These are phyloP conservation scores for Aphrophora alni DNA, from an alignment of 2,888 invertebrate species.

Conservation along the genomic window DNA sequence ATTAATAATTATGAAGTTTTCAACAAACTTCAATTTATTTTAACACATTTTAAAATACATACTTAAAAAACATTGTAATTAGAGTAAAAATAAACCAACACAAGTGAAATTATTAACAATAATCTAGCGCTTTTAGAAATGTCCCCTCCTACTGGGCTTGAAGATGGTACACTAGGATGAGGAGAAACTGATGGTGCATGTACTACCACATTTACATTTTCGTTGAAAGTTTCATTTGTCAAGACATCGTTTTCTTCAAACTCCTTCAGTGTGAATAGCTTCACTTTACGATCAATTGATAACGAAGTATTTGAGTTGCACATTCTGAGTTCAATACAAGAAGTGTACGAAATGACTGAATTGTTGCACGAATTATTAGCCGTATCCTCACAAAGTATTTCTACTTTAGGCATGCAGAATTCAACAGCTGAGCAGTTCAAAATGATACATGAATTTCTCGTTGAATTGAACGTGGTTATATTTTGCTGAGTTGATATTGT, in stretches of 20 bases:
- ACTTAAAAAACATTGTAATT: too few species aligned
- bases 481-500: neutral
- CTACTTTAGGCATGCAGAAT: neutral
- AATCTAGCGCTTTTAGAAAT: too few species aligned
- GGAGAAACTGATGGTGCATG: too few species aligned
- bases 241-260: neutral
- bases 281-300: neutral
- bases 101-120: too few species aligned
- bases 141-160: too few species aligned
- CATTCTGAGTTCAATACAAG: neutral
- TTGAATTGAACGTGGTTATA: neutral
- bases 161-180: too few species aligned
- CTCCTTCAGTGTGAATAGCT: neutral
- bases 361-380: neutral
- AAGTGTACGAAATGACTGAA: neutral
- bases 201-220: neutral
- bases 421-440: neutral
- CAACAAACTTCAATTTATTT: too few species aligned
- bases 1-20: too few species aligned
- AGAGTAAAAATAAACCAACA: too few species aligned
- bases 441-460: neutral
- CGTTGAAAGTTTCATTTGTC: neutral
- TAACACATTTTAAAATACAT: too few species aligned
- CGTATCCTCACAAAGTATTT: neutral
- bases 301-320: neutral